Conservation (phyloP, 2,888 invertebrate species). For the Bombylius major region DNA sequence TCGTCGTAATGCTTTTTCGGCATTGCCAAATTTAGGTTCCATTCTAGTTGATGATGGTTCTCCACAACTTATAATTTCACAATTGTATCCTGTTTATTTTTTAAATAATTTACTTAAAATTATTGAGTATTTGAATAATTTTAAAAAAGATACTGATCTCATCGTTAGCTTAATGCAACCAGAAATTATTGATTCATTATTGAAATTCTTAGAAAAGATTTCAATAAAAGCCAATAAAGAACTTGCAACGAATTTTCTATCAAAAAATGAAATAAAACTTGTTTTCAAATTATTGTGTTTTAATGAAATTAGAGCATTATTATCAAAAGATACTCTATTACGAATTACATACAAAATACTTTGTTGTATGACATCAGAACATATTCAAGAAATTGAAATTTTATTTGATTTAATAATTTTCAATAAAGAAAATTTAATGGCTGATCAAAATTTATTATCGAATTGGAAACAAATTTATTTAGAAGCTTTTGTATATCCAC, state of each 20-base stretch:
- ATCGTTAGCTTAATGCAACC: conserved; percentile 23
- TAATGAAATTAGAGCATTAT: conserved; percentile 23
- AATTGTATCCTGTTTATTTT: conserved; percentile 29
- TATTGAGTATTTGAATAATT: conserved; percentile 13
- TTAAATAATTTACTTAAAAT: conserved; percentile 27
- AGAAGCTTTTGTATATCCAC: conserved; percentile 37
- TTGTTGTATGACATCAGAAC: conserved; percentile 46
- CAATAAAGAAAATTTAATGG: conserved; percentile 45
- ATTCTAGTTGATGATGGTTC: conserved; percentile 25
- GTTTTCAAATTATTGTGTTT: conserved; percentile 27
- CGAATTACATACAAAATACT: conserved; percentile 46
- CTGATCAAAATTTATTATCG: conserved; percentile 41
- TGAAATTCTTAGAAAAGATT: conserved; percentile 21
- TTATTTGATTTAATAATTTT: conserved; percentile 49
- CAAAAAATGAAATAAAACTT: conserved; percentile 48
- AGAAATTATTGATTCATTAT: conserved; percentile 23
- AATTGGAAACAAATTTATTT: conserved; percentile 42
- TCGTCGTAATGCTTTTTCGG: conserved; percentile 28
- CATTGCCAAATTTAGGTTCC: conserved; percentile 31
- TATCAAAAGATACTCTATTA: conserved; percentile 22
- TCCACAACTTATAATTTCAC: conserved; percentile 28
- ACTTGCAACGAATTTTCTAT: conserved; percentile 35
- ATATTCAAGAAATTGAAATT: conserved; percentile 43
- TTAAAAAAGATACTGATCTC: conserved; percentile 10
- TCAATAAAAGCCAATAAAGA: conserved; percentile 20